Percentiles rank a stretch among this genome's conserved stretches.
phyloP scores from a whole-genome alignment of 2,113 vertebrate genomes.

The Pygoscelis antarcticus region DNA sequence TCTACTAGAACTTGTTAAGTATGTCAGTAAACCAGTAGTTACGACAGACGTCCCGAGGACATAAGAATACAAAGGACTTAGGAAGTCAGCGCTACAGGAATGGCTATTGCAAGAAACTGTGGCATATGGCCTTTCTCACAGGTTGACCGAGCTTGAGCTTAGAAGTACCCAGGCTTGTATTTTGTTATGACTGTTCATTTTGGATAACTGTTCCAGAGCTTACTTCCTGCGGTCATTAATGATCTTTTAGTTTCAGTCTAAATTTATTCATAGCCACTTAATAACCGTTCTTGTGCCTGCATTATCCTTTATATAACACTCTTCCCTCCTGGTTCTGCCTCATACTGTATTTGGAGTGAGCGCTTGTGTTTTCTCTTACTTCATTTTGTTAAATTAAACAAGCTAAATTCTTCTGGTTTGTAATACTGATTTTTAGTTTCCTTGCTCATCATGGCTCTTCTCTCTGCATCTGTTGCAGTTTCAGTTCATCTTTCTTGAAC shows the following conservation, averaged over 20 bases:
- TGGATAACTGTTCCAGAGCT: not conserved
- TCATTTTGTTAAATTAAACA: not conserved
- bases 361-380: rapidly evolving
- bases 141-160: not conserved
- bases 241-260: not conserved
- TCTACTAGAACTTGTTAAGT: not conserved
- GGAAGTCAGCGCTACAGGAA: not conserved
- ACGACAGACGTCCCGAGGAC: not conserved
- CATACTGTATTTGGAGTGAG: not conserved
- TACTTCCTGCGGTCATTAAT: not conserved
- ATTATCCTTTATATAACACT: not conserved
- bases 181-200: not conserved
- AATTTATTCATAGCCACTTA: not conserved
- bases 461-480: not conserved
- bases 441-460: not conserved
- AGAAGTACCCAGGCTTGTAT: not conserved
- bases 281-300: not conserved
- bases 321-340: not conserved
- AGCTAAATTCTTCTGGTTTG: not conserved
- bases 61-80: not conserved
- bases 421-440: not conserved
- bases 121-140: not conserved
- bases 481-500: not conserved
- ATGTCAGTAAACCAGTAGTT: not conserved
- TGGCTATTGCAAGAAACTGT: not conserved